phyloP scores from a whole-genome alignment of 2,113 vertebrate species.

The Balaeniceps rex region DNA sequence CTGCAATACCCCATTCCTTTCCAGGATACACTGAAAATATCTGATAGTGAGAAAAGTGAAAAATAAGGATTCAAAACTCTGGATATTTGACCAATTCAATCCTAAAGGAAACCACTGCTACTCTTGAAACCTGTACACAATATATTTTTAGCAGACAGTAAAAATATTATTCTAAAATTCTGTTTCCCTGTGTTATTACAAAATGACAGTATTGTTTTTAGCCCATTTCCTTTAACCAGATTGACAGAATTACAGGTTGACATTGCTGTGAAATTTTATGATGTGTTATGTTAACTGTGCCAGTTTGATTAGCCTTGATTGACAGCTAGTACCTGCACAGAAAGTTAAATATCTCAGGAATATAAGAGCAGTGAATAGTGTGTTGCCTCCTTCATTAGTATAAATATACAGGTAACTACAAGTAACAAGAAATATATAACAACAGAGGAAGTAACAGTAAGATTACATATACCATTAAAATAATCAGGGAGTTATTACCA shows the following conservation, averaged over 20 bases:
- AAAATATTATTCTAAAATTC: conserved; percentile 58
- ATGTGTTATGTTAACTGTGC: conserved; percentile 77
- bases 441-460: neutral
- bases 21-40: neutral
- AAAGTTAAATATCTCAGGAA: conserved; percentile 67
- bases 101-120: neutral
- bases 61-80: neutral
- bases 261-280: conserved; percentile 81
- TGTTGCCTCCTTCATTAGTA: conserved; percentile 30
- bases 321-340: conserved; percentile 75
- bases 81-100: neutral
- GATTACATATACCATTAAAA: neutral
- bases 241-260: conserved; percentile 81
- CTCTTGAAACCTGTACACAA: neutral
- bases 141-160: conserved; percentile 9
- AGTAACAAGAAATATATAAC: conserved; percentile 36
- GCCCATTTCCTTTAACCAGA: conserved; percentile 73
- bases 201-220: conserved; percentile 77
- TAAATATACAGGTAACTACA: conserved; percentile 36
- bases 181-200: conserved; percentile 67
- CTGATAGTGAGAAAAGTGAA: neutral
- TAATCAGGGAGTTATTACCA: neutral
- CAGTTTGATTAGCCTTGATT: conserved; percentile 82
- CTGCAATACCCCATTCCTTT: neutral
- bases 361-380: neutral